These are phyloP conservation scores for Zeugodacus cucurbitae DNA, from an alignment of 1,140 invertebrate genomes.

Conservation along the genomic window DNA sequence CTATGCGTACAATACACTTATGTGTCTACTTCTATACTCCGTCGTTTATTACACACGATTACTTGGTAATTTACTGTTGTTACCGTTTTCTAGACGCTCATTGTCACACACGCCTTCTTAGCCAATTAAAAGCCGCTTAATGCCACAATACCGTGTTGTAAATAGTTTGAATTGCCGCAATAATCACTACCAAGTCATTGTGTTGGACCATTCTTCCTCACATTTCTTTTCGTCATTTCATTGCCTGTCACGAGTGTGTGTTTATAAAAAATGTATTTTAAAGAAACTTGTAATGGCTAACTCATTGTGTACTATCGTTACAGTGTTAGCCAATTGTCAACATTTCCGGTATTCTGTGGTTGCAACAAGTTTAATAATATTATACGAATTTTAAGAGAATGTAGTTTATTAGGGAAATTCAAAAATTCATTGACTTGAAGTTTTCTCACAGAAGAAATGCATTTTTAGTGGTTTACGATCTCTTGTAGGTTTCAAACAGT, in stretches of 20 bases:
- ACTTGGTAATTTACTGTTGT: background rate
- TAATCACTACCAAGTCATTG: background rate
- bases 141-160: background rate
- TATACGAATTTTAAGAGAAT: background rate
- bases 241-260: background rate
- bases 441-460: background rate
- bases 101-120: background rate
- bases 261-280: background rate
- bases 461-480: background rate
- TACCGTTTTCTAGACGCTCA: background rate
- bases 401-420: background rate
- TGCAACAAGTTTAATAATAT: background rate
- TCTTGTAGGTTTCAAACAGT: background rate
- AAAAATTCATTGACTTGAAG: no score
- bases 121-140: background rate
- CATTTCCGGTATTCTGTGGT: background rate
- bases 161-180: conserved; percentile 12
- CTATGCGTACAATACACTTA: background rate
- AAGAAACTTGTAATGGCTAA: background rate
- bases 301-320: background rate
- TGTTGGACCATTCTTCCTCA: background rate
- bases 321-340: background rate
- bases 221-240: background rate
- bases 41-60: background rate
- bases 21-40: no score